These are phyloP conservation scores for Dolomedes plantarius DNA, from an alignment of 2,888 invertebrate genomes.

Conservation along the genomic window DNA sequence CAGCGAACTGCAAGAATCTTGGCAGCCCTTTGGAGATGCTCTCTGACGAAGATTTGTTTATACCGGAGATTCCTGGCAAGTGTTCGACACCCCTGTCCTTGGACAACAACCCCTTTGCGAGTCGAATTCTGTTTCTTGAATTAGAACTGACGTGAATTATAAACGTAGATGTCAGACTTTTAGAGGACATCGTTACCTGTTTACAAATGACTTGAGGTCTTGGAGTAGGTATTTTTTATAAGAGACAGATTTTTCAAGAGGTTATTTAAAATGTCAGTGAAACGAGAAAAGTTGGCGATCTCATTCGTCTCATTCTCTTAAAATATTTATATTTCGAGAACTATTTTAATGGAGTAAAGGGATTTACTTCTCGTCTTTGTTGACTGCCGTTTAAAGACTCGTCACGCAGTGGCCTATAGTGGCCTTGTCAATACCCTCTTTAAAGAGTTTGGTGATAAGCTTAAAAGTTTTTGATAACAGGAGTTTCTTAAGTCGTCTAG, in stretches of 20 bases:
- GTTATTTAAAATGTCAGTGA: too few relatives aligned
- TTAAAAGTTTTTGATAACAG: too few relatives aligned
- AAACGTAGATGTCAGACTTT: background rate
- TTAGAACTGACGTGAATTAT: background rate
- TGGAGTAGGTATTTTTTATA: background rate
- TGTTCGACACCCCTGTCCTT: background rate
- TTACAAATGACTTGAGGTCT: background rate
- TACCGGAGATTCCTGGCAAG: background rate
- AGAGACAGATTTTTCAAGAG: background rate
- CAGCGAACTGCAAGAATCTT: background rate
- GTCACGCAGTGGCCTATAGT: too few relatives aligned
- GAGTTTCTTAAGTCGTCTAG: too few relatives aligned
- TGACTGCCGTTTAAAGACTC: too few relatives aligned
- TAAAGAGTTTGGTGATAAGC: too few relatives aligned
- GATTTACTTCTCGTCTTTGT: too few relatives aligned
- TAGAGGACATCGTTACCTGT: slow-evolving; percentile 9
- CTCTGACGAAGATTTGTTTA: background rate
- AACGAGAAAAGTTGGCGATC: too few relatives aligned
- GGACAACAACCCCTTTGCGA: slow-evolving; percentile 2
- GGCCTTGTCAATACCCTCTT: too few relatives aligned
- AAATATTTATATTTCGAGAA: too few relatives aligned
- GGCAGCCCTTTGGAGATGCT: background rate
- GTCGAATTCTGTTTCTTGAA: background rate
- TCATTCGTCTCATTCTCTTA: too few relatives aligned
- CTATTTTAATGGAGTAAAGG: too few relatives aligned